Evolutionary conservation across 2,797 vertebrate genomes (phyloP).

Genomic region (Pipistrellus kuhlii): DNA sequence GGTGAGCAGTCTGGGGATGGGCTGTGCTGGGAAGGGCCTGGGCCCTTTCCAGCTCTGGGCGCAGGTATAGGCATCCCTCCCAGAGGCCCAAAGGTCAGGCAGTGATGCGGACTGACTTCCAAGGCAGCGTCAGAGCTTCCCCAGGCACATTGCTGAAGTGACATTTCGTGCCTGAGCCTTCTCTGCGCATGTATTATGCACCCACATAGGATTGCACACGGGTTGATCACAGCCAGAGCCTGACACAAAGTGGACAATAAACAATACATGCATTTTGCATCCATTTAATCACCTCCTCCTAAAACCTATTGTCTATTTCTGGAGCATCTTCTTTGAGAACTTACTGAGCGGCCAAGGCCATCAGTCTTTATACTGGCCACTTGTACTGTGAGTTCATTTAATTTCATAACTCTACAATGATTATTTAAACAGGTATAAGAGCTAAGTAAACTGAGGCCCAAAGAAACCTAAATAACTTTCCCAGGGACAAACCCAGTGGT

Average conservation of each 20-base stretch:
- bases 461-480: conserved; percentile 45
- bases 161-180: conserved; percentile 62
- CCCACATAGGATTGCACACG: neutral
- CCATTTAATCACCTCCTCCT: neutral
- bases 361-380: neutral
- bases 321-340: neutral
- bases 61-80: conserved; percentile 77
- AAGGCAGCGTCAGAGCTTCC: conserved; percentile 66
- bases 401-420: neutral
- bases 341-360: neutral
- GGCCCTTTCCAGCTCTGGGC: conserved; percentile 70
- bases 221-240: neutral
- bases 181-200: neutral
- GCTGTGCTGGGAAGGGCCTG: conserved; percentile 62
- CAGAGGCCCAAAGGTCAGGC: conserved; percentile 75
- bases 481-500: neutral
- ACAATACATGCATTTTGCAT: neutral
- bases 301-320: neutral
- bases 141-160: conserved; percentile 75
- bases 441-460: conserved; percentile 1
- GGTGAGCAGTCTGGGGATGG: conserved; percentile 1
- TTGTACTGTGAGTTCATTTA: neutral
- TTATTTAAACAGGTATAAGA: neutral
- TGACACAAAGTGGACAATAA: neutral
- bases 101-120: conserved; percentile 55